Evolutionary conservation across 2,888 invertebrate species (phyloP).

Genomic region (Philaethria dido): DNA sequence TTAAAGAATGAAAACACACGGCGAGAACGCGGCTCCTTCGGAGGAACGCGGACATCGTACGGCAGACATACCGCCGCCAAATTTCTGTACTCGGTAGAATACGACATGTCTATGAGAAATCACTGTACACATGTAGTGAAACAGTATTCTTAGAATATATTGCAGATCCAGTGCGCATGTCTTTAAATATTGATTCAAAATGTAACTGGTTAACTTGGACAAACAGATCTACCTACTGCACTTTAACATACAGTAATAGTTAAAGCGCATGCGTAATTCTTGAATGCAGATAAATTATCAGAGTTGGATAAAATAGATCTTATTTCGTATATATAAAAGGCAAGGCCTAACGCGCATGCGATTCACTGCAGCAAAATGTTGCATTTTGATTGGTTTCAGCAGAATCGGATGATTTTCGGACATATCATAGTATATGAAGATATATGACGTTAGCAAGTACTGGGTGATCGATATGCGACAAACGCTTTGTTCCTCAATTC

Average conservation of each 20-base stretch:
- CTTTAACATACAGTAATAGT: background rate
- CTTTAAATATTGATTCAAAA: background rate
- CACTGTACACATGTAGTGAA: conserved; percentile 21
- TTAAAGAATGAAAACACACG: conserved; percentile 30
- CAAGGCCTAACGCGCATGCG: background rate
- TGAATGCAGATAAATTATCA: conserved; percentile 2
- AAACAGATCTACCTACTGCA: background rate
- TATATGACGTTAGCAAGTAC: background rate
- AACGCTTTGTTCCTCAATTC: no score
- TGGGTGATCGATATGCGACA: background rate
- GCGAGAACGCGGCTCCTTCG: conserved; percentile 11
- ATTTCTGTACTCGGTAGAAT: conserved; percentile 17
- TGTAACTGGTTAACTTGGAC: background rate
- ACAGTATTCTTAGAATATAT: background rate
- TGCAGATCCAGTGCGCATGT: conserved; percentile 14
- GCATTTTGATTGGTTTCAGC: background rate
- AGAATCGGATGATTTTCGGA: background rate
- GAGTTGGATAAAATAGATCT: background rate
- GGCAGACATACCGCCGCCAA: conserved; percentile 14
- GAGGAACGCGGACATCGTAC: conserved; percentile 9
- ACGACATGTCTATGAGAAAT: conserved; percentile 29
- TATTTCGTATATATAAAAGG: background rate
- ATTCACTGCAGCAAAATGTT: background rate
- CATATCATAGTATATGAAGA: background rate
- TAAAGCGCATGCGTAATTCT: conserved; percentile 1